These are phyloP conservation scores for Drosophila virilis DNA, from an alignment of 1,140 invertebrate genomes.

Conservation along the genomic window DNA sequence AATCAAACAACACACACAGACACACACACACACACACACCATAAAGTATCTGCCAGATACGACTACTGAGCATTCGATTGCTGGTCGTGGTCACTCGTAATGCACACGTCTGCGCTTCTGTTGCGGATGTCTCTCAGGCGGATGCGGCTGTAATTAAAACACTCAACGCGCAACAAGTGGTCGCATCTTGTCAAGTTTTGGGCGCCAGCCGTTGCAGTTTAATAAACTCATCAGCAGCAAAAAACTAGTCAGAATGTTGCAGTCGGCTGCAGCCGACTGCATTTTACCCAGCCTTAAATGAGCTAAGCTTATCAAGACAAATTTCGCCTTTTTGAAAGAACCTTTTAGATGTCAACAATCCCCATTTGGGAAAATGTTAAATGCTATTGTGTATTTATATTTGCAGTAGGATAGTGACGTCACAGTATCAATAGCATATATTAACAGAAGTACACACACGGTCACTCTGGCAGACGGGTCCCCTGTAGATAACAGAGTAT, in stretches of 20 bases:
- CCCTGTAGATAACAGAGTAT: too few species aligned
- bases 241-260: not conserved
- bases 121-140: slow-evolving; percentile 26
- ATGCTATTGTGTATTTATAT: too few species aligned
- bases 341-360: too few species aligned
- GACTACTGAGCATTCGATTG: not conserved
- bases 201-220: slow-evolving; percentile 15
- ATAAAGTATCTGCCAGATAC: slow-evolving; percentile 6
- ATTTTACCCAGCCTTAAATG: too few species aligned
- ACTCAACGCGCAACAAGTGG: slow-evolving; percentile 20
- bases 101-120: slow-evolving; percentile 12
- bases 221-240: slow-evolving; percentile 23
- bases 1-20: slow-evolving; percentile 30
- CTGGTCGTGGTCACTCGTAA: slow-evolving; percentile 15
- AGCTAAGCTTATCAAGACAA: too few species aligned
- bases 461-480: too few species aligned
- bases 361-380: too few species aligned
- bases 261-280: too few species aligned
- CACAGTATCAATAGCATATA: too few species aligned
- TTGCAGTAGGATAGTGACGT: too few species aligned
- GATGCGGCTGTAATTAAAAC: slow-evolving; percentile 40
- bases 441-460: too few species aligned
- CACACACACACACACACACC: slow-evolving; percentile 1
- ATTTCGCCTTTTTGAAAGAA: too few species aligned
- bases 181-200: slow-evolving; percentile 8